Evolutionary conservation across 2,797 vertebrate species (phyloP), one percentile per base, ranked within the genome.

Genomic region (Zalophus californianus): DNA sequence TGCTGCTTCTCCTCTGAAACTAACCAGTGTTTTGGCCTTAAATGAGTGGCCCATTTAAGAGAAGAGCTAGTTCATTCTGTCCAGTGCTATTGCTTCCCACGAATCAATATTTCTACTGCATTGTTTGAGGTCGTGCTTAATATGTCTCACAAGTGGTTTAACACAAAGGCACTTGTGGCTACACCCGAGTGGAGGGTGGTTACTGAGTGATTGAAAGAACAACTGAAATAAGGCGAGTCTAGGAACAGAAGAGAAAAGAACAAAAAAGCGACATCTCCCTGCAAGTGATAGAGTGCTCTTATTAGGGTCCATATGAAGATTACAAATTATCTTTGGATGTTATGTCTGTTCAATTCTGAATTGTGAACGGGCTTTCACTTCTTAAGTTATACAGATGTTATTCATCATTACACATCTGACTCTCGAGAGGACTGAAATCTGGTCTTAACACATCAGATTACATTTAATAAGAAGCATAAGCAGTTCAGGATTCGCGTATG

Each of bases 191-290:
- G 21, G 38, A 88, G 44, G 62, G 38, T 96, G 72, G 82, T 95
- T 92, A 75, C 64, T 23, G 58, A 92, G 84, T 97, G 94, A 97
- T 54, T 96, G 92, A 92, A 96, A 96, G 95, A 90, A 95, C 96
- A 96, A 84, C 60, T 86, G 90, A 92, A 96, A 90, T 85, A 83
- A 41, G 29, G 5, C 6, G 75, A 80, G 44, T 62, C 35, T 78
- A 78, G 56, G 78, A 93, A 90, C 29, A 73, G 29, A 32, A 18
- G 23, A 93, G 27, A 86, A 83, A 32, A 72, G 35, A 68, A 23
- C 23, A 89, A 87, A 80, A 94, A 70, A 44, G 54, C 0, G 4
- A 93, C 58, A 78, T 82, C 7, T 75, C 89, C 54, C n/a, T 64
- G 4, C 78, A 89, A 96, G 66, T 93, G 86, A 92, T 52, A 82